phyloP scores from a whole-genome alignment of 2,797 vertebrate genomes.

The Ceyx erithaca region DNA sequence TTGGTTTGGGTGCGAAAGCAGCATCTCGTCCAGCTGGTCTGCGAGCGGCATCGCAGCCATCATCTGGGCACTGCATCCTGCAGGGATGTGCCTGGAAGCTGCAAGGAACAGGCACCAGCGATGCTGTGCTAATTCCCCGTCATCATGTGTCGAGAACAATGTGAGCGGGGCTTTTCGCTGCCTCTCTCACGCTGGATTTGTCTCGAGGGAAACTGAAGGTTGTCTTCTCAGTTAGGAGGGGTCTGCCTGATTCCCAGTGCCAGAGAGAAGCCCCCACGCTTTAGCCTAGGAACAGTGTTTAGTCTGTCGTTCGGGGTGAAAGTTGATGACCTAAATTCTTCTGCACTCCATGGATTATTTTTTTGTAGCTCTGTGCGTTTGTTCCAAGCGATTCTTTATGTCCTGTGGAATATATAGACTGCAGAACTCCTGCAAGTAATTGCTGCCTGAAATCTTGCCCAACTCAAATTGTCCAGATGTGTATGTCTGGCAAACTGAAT shows the following conservation, averaged over 20 bases:
- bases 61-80: conserved; percentile 13
- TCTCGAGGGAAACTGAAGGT: neutral
- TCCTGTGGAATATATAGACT: neutral
- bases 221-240: neutral
- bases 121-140: neutral
- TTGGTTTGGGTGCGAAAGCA: neutral
- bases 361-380: neutral
- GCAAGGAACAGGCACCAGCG: neutral
- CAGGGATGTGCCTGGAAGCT: neutral
- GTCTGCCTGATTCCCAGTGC: accelerated
- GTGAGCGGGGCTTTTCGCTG: neutral
- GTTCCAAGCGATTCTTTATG: neutral
- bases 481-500: neutral
- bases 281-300: neutral
- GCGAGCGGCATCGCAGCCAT: conserved; percentile 11
- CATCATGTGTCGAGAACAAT: neutral
- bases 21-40: neutral
- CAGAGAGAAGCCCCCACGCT: neutral
- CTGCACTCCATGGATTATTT: neutral
- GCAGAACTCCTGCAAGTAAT: neutral
- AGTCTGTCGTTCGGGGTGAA: neutral
- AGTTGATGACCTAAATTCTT: neutral
- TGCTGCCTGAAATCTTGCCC: neutral
- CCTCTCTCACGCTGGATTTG: neutral
- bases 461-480: neutral